phyloP scores from a whole-genome alignment of 2,797 vertebrate genomes.

The Leptoclinus maculatus region DNA sequence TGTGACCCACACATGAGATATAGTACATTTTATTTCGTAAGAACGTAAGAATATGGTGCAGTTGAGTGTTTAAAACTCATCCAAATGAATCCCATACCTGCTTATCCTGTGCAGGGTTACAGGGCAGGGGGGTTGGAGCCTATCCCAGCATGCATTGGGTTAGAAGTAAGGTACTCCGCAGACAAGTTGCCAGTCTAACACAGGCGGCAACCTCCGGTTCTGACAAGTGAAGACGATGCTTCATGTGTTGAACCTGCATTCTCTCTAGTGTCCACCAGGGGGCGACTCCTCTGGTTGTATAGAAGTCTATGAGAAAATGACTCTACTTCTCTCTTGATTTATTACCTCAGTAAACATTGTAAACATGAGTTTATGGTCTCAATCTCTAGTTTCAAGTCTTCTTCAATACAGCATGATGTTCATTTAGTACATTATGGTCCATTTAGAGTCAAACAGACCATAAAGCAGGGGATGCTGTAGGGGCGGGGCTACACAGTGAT shows the following conservation, averaged over 20 bases:
- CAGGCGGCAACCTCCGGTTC: no score
- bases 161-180: background rate
- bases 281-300: background rate
- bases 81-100: background rate
- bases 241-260: background rate
- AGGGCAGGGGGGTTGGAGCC: no score
- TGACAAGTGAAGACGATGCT: no score
- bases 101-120: background rate
- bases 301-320: background rate
- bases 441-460: no score
- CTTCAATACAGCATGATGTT: no score
- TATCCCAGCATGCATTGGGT: constrained; percentile 1
- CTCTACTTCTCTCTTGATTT: background rate
- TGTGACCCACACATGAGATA: constrained; percentile 7
- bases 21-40: background rate
- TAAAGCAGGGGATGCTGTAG: no score
- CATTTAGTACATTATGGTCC: no score
- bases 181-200: background rate
- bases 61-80: background rate
- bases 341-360: no score
- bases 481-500: no score
- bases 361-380: no score
- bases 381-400: no score
- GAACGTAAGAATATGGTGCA: background rate
- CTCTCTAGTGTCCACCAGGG: background rate